Conservation (phyloP, 2,797 vertebrate genomes). For the Periparus ater region DNA sequence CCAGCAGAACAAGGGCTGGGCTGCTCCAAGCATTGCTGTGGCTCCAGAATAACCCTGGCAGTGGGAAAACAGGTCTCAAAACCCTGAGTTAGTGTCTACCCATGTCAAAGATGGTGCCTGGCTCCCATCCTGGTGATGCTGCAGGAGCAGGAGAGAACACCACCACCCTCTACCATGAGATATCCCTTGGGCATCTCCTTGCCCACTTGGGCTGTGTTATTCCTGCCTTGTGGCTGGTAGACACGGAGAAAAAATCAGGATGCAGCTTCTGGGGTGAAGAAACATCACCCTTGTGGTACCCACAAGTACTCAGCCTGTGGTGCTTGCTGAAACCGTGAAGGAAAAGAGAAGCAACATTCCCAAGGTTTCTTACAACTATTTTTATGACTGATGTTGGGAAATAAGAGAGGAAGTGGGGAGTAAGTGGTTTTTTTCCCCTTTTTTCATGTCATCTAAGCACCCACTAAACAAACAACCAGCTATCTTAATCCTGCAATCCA, state of each 20-base stretch:
- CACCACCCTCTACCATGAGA: neutral
- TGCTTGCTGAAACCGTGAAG: neutral
- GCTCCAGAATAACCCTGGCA: neutral
- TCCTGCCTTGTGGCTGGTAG: neutral
- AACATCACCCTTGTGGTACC: neutral
- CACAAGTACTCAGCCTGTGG: neutral
- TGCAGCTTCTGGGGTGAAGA: neutral
- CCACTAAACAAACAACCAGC: neutral
- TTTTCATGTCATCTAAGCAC: neutral
- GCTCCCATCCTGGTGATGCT: neutral
- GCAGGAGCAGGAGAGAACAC: neutral
- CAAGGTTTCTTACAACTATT: neutral
- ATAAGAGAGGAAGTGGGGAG: neutral
- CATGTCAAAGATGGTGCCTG: neutral
- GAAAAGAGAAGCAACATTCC: neutral
- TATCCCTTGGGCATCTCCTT: neutral
- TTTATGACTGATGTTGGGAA: neutral
- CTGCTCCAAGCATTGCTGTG: neutral
- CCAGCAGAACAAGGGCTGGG: neutral
- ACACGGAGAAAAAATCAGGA: neutral
- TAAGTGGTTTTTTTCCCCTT: accelerated
- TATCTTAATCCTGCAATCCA: neutral
- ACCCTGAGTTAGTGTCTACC: neutral
- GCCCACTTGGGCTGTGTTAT: accelerated
- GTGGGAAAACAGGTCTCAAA: neutral